Evolutionary conservation across 2,888 invertebrate genomes (phyloP).

Genomic region (Caenorhabditis uteleia): DNA sequence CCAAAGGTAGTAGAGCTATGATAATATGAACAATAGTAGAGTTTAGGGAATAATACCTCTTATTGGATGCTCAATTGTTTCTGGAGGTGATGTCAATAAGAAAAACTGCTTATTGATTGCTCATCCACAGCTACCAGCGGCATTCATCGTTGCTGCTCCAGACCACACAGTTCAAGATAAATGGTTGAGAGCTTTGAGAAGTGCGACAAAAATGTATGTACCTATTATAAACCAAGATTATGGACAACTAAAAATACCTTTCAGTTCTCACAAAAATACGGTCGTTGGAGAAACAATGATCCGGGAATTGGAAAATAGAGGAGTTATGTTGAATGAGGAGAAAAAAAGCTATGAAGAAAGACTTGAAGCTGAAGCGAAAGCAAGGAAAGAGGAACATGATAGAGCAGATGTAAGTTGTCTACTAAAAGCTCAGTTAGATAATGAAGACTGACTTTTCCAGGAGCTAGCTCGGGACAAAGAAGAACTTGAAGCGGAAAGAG

Average conservation of each 20-base stretch:
- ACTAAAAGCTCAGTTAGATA: background rate
- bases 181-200: slow-evolving; percentile 58
- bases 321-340: slow-evolving; percentile 56
- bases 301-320: slow-evolving; percentile 50
- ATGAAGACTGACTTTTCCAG: slow-evolving; percentile 17
- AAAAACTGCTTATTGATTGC: slow-evolving; percentile 61
- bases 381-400: slow-evolving; percentile 54
- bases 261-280: slow-evolving; percentile 63
- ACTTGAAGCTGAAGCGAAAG: slow-evolving; percentile 54
- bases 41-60: slow-evolving; percentile 61
- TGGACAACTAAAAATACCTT: slow-evolving; percentile 4
- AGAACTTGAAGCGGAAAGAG: slow-evolving; percentile 72
- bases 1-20: slow-evolving; percentile 44
- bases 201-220: slow-evolving; percentile 60
- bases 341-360: slow-evolving; percentile 56
- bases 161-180: slow-evolving; percentile 53
- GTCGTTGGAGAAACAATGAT: slow-evolving; percentile 60
- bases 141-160: slow-evolving; percentile 58
- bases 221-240: background rate
- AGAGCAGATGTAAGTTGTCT: slow-evolving; percentile 48
- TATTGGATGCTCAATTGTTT: slow-evolving; percentile 62
- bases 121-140: slow-evolving; percentile 59
- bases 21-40: background rate
- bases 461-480: slow-evolving; percentile 70
- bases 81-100: slow-evolving; percentile 60